phyloP scores from a whole-genome alignment of 2,797 vertebrate species.

The Columba guinea region DNA sequence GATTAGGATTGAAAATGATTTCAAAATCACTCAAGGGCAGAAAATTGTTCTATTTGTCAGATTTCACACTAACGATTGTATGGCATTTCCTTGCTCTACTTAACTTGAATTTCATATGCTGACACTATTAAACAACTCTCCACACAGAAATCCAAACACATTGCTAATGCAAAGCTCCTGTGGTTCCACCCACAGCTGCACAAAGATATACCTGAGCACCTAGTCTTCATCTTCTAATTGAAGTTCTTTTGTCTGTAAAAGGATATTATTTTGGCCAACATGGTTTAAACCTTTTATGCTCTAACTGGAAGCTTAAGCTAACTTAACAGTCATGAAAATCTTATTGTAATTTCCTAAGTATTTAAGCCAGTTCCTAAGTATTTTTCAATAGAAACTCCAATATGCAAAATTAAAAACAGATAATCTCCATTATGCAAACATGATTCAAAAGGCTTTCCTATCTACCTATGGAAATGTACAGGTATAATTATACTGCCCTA shows the following conservation, averaged over 20 bases:
- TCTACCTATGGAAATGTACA: background rate
- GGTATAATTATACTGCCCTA: background rate
- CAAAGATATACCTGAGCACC: background rate
- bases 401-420: background rate
- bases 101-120: background rate
- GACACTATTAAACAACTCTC: background rate
- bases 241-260: background rate
- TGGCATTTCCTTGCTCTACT: slow-evolving; percentile 7
- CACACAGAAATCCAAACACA: background rate
- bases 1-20: slow-evolving; percentile 28
- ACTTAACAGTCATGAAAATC: background rate
- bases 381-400: background rate
- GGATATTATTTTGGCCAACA: background rate
- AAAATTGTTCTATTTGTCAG: slow-evolving; percentile 30
- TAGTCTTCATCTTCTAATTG: background rate
- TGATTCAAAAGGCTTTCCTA: background rate
- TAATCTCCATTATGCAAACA: background rate
- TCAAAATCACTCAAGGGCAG: slow-evolving; percentile 15
- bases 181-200: background rate
- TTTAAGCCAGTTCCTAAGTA: background rate
- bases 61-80: slow-evolving; percentile 31
- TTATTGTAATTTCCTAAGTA: background rate
- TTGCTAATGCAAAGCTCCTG: background rate
- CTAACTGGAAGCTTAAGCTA: background rate
- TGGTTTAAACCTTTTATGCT: background rate